Percentiles rank a stretch among this genome's conserved stretches.
Conservation (phyloP, 2,797 vertebrate species). For the Acanthopagrus latus region DNA sequence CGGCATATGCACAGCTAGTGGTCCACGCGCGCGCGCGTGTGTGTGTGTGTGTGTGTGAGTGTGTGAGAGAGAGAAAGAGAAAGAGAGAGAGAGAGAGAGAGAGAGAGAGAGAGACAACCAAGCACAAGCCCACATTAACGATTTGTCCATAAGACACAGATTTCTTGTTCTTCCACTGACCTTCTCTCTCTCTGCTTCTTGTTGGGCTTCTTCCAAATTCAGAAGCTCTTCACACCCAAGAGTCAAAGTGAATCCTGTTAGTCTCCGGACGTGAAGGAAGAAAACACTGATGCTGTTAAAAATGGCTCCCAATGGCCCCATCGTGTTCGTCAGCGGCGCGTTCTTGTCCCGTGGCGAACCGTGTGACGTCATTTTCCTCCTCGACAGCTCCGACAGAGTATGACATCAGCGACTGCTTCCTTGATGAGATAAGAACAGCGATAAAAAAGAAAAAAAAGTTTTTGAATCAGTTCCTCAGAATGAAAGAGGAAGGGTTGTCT, state of each 20-base stretch:
- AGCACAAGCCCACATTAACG: constrained; percentile 36
- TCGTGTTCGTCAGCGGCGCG: constrained; percentile 1
- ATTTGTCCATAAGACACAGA: constrained; percentile 52
- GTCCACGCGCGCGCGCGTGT: constrained; percentile 14
- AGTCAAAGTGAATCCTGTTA: constrained; percentile 51
- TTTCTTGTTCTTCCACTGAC: constrained; percentile 59
- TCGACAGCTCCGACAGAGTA: not conserved
- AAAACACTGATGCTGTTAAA: constrained; percentile 29
- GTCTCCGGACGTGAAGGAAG: constrained; percentile 22
- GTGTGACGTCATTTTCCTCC: constrained; percentile 3
- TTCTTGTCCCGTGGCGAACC: constrained; percentile 21
- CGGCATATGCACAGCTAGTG: constrained; percentile 58
- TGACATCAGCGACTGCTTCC: not conserved
- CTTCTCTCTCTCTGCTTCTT: constrained; percentile 51
- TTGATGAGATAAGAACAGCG: not conserved
- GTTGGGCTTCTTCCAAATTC: constrained; percentile 54
- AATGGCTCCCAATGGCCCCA: constrained; percentile 23
- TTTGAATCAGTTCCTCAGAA: not conserved
- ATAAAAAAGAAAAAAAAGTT: too few species aligned
- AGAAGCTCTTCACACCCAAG: constrained; percentile 33
- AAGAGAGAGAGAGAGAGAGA: not conserved
- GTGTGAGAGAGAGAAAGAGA: not conserved
- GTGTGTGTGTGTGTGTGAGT: not conserved
- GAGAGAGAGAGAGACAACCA: not conserved
- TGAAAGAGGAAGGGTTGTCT: too few species aligned